phyloP scores from a whole-genome alignment of 2,888 invertebrate species.

The Rhagophthalmus giganteus region DNA sequence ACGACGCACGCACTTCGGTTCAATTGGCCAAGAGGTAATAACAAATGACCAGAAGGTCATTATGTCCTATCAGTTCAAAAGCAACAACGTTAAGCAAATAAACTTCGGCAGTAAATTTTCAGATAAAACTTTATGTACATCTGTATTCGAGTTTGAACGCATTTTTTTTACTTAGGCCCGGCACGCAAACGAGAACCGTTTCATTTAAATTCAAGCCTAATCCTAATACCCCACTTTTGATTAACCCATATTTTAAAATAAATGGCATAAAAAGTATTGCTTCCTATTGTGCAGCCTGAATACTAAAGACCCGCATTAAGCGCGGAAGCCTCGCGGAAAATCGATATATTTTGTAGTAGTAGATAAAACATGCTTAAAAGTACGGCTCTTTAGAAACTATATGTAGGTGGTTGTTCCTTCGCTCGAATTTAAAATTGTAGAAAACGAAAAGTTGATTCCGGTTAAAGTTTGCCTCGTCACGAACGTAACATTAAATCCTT shows the following conservation, averaged over 20 bases:
- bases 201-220: conserved; percentile 14
- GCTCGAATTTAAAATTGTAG: not conserved
- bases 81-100: conserved; percentile 1
- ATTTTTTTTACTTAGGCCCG: conserved; percentile 1
- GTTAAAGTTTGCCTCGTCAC: not conserved
- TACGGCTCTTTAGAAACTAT: not conserved
- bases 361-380: not conserved
- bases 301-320: conserved; percentile 6
- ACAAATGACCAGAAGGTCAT: conserved; percentile 3
- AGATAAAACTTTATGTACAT: conserved; percentile 12
- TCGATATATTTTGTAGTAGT: not conserved
- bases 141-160: conserved; percentile 6
- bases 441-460: not conserved
- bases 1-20: not conserved
- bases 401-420: too few species aligned
- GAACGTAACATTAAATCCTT: not conserved
- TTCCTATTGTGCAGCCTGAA: conserved; percentile 8
- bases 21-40: not conserved
- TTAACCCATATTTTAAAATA: conserved; percentile 16
- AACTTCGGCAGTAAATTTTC: conserved; percentile 8
- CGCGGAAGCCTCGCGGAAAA: not conserved
- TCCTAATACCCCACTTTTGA: conserved; percentile 10
- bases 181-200: conserved; percentile 7
- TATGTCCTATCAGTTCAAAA: not conserved
- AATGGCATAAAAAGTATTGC: conserved; percentile 15